These are phyloP conservation scores for Drosophila prolongata DNA, from an alignment of 2,888 invertebrate genomes.

Conservation along the genomic window DNA sequence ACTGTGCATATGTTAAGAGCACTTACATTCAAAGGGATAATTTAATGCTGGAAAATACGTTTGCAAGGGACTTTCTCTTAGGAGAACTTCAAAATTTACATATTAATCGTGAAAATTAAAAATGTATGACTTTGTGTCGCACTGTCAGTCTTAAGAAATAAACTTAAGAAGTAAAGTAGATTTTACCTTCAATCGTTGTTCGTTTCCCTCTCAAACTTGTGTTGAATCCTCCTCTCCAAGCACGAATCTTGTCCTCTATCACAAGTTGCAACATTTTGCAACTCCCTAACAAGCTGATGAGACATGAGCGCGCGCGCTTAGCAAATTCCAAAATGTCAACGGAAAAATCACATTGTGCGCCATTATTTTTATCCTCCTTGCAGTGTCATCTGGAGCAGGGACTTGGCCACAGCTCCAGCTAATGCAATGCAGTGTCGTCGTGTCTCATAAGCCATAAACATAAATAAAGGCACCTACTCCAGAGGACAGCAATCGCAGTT, in stretches of 20 bases:
- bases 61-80: no score
- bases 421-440: slow-evolving; percentile 79
- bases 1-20: no score
- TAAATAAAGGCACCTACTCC: slow-evolving; percentile 81
- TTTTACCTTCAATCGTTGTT: no score
- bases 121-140: no score
- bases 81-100: no score
- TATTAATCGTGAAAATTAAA: no score
- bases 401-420: slow-evolving; percentile 49
- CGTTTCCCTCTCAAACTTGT: background rate
- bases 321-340: slow-evolving; percentile 83
- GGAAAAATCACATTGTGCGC: slow-evolving; percentile 82
- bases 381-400: slow-evolving; percentile 54
- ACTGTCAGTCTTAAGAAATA: no score
- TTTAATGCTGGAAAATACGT: no score
- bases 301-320: slow-evolving; percentile 82
- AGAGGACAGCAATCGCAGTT: slow-evolving; percentile 1
- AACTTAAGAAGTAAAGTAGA: no score
- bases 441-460: slow-evolving; percentile 80
- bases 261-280: slow-evolving; percentile 32
- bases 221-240: slow-evolving; percentile 1
- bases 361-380: slow-evolving; percentile 64
- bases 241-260: slow-evolving; percentile 1
- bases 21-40: no score
- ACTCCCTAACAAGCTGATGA: slow-evolving; percentile 82